Percentiles rank a stretch among this genome's conserved stretches.
phyloP scores from a whole-genome alignment of 2,797 vertebrate species.

The Acestrorhynchus altus region DNA sequence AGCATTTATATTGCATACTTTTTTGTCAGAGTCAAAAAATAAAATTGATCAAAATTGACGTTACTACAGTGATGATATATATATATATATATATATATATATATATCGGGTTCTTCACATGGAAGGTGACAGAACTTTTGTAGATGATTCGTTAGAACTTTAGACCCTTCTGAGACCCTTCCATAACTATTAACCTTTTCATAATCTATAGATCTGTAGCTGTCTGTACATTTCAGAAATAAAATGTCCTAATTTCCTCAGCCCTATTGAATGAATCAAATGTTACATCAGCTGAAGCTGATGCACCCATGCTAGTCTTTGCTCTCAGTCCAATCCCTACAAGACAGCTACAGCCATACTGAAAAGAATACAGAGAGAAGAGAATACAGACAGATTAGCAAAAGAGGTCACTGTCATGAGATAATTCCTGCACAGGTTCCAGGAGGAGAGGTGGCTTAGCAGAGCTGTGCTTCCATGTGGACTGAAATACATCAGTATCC shows the following conservation, averaged over 20 bases:
- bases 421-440: constrained; percentile 16
- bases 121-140: too few relatives aligned
- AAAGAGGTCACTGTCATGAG: constrained; percentile 1
- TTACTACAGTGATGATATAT: too few relatives aligned
- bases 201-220: too few relatives aligned
- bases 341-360: not conserved
- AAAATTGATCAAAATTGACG: too few relatives aligned
- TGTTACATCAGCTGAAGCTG: not conserved
- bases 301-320: not conserved
- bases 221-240: not conserved
- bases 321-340: constrained; percentile 13
- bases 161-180: too few relatives aligned
- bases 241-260: not conserved
- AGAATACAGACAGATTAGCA: constrained; percentile 8
- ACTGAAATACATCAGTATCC: constrained; percentile 21
- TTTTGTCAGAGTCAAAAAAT: too few relatives aligned
- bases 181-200: too few relatives aligned
- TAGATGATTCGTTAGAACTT: too few relatives aligned
- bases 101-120: too few relatives aligned
- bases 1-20: too few relatives aligned
- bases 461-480: constrained; percentile 5
- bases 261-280: not conserved
- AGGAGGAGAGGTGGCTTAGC: constrained; percentile 5
- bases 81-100: too few relatives aligned
- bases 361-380: constrained; percentile 1